phyloP scores from a whole-genome alignment of 2,113 vertebrate species.

The Gadus macrocephalus region DNA sequence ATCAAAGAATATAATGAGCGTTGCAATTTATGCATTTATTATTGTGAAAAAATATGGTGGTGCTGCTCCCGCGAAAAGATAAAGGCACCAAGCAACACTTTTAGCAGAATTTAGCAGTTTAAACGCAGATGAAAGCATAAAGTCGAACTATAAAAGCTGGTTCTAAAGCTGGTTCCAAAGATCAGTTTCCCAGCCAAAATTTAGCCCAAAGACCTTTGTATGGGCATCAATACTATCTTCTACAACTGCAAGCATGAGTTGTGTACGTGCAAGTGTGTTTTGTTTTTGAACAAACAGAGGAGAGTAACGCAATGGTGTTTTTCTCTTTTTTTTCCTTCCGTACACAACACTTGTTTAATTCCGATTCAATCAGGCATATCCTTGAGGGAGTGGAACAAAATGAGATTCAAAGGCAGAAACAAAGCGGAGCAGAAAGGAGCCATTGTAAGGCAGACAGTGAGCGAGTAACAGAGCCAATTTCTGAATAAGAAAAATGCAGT shows the following conservation, averaged over 20 bases:
- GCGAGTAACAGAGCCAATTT: no score
- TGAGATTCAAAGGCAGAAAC: constrained; percentile 4
- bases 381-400: constrained; percentile 26
- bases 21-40: constrained; percentile 56
- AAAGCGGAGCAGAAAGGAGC: background rate
- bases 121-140: constrained; percentile 47
- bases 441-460: no score
- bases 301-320: no score
- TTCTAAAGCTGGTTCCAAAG: constrained; percentile 53
- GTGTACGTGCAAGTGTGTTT: no score
- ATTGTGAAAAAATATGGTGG: constrained; percentile 53
- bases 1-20: constrained; percentile 58
- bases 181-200: constrained; percentile 36
- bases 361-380: constrained; percentile 39
- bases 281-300: no score
- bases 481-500: background rate
- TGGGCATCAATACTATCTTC: no score
- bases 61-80: constrained; percentile 51
- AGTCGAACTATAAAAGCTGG: constrained; percentile 49
- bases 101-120: constrained; percentile 47
- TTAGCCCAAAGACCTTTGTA: no score
- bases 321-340: no score
- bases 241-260: no score
- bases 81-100: constrained; percentile 51
- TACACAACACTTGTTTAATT: no score